Evolutionary conservation across 2,797 vertebrate species (phyloP).

Genomic region (Melanotaenia parkinsoni): DNA sequence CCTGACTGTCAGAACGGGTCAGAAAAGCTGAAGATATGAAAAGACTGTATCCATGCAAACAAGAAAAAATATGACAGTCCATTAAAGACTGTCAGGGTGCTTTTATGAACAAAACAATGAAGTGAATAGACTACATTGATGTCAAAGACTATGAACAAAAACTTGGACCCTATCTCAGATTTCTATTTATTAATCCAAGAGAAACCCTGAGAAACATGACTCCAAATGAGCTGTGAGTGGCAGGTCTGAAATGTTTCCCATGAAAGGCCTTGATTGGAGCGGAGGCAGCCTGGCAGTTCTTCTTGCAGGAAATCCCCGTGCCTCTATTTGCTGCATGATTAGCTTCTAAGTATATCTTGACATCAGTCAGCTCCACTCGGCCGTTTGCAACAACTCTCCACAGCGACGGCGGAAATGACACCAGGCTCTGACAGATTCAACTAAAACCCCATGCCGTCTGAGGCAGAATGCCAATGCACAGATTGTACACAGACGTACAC

Average conservation of each 20-base stretch:
- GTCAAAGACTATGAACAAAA: constrained; percentile 37
- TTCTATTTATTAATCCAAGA: constrained; percentile 48
- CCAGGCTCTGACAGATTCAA: constrained; percentile 64
- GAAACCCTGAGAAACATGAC: constrained; percentile 39
- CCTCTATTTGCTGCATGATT: constrained; percentile 80
- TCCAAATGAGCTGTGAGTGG: constrained; percentile 57
- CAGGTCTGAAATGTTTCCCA: constrained; percentile 67
- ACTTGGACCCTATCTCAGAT: constrained; percentile 35
- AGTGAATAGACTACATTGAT: constrained; percentile 12
- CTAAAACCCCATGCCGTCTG: constrained; percentile 62
- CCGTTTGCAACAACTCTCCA: constrained; percentile 63
- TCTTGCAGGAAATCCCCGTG: constrained; percentile 60
- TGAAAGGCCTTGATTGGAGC: constrained; percentile 57
- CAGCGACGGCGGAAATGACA: constrained; percentile 66
- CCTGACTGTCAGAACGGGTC: constrained; percentile 48
- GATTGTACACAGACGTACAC: constrained; percentile 60
- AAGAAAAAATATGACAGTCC: constrained; percentile 39
- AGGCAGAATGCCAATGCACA: constrained; percentile 59
- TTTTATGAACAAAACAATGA: constrained; percentile 25
- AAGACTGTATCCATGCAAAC: constrained; percentile 38
- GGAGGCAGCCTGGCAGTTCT: constrained; percentile 58
- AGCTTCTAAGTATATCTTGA: constrained; percentile 78
- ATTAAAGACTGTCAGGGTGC: background rate
- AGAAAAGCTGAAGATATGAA: constrained; percentile 50
- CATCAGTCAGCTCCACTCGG: constrained; percentile 69